These are phyloP conservation scores for Syrmaticus mikado DNA, from an alignment of 2,113 vertebrate species.

Conservation along the genomic window DNA sequence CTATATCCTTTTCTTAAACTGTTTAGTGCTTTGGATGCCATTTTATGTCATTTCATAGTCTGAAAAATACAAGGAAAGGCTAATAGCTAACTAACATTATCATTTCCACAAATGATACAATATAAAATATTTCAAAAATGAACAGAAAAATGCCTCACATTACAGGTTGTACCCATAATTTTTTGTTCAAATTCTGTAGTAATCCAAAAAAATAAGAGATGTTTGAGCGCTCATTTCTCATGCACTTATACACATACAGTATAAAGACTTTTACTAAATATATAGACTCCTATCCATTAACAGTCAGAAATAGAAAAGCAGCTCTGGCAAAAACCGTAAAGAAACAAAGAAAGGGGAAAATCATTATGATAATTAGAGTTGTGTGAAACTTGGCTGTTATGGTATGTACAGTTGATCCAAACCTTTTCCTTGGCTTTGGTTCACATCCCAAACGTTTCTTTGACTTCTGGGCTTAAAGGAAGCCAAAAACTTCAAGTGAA, in stretches of 20 bases:
- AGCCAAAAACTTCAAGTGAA: constrained; percentile 61
- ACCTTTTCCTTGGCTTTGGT: constrained; percentile 59
- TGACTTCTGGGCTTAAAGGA: constrained; percentile 65
- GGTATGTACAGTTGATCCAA: constrained; percentile 27
- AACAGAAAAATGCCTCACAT: background rate
- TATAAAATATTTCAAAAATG: background rate
- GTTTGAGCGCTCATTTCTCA: background rate
- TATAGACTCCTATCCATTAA: background rate
- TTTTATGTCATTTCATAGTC: background rate
- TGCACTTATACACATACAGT: background rate
- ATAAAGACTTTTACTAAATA: background rate
- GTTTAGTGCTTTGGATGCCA: background rate
- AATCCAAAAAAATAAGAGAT: background rate
- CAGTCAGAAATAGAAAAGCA: constrained; percentile 12
- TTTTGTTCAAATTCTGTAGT: background rate
- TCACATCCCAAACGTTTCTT: constrained; percentile 53
- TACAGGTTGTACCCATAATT: background rate
- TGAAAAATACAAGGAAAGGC: background rate
- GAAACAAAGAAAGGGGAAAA: constrained; percentile 32
- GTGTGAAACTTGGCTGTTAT: constrained; percentile 54
- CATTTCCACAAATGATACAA: background rate
- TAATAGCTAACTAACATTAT: background rate
- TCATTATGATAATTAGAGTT: constrained; percentile 47
- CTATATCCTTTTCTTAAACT: background rate
- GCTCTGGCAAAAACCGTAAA: background rate